A percentile compares a stretch with the other conserved stretches of the same genome.
phyloP scores from a whole-genome alignment of 2,888 invertebrate species.

The Nymphalis polychloros region DNA sequence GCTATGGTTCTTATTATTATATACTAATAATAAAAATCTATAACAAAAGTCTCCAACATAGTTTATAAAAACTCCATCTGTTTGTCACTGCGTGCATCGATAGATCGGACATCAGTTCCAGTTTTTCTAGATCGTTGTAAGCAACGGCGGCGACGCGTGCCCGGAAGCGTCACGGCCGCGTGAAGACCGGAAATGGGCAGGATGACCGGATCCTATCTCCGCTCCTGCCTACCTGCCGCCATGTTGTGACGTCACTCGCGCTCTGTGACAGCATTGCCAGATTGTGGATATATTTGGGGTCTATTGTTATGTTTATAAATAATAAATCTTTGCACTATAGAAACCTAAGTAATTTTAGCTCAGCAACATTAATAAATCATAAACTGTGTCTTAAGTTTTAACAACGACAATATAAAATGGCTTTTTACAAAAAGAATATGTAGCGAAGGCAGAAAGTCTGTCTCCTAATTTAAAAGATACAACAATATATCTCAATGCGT shows the following conservation, averaged over 20 bases:
- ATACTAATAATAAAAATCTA: background rate
- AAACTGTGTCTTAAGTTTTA: no score
- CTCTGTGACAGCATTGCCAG: conserved; percentile 42
- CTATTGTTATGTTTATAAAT: conserved; percentile 25
- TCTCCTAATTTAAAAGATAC: no score
- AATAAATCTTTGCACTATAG: conserved; percentile 4
- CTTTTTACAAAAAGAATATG: no score
- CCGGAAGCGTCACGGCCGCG: conserved; percentile 82
- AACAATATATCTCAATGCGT: no score
- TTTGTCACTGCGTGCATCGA: no score
- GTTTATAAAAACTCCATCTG: background rate
- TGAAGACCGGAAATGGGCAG: conserved; percentile 83
- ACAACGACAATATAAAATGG: no score
- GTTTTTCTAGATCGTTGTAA: conserved; percentile 53
- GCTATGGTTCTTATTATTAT: background rate
- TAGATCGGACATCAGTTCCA: conserved; percentile 49
- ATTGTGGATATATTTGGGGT: conserved; percentile 44
- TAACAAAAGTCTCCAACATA: background rate
- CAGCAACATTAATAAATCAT: no score
- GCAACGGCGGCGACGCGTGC: conserved; percentile 75
- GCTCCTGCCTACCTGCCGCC: conserved; percentile 75
- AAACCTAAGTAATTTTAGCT: background rate
- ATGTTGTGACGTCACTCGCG: conserved; percentile 74
- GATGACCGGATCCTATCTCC: conserved; percentile 83
- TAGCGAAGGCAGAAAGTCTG: no score